Base-by-base conservation (phyloP, 1,140 invertebrate species). In the Leptopilina boulardi region DNA sequence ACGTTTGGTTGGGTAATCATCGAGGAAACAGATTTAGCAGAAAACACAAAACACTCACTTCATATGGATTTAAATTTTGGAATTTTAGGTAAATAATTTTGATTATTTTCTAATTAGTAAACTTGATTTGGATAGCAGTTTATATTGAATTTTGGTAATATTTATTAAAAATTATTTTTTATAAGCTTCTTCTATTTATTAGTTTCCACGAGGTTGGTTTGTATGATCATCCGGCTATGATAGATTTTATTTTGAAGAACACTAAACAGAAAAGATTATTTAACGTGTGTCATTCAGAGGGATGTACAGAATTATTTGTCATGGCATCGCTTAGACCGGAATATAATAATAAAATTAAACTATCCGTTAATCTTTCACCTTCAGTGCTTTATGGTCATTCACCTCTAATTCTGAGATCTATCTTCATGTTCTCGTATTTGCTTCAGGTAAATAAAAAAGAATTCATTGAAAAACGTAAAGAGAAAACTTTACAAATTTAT, bases 1-100 rank as follows among this genome's bases (percentile, higher is more conserved):
- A 96, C 82, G 95, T 96, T 0, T 96, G 94, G 94, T 79, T 95
- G 51, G 93, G 93, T 2, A 95, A 96, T 82, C 88, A 91, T 13
- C 87, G 95, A 70, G 94, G 94, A 0, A 95, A 93, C 77, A 90
- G 90, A 13, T 94, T 95, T 83, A 93, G 93, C 0, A 90, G 79
- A 76, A 86, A 87, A 19, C 92, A 92, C 81, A 80, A 82, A 1
- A 86, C 56, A 13, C 81, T 70, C 83, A 91, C 15, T 71, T 86
- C 72, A 70, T 91, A 82, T 38, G 92, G 93, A 80, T 86, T 91
- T 10, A 85, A 92, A 70, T 97, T 94, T 85, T 97, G 95, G 95
- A 90, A 94, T 80, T 80, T 80, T 23, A 80, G 73, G 79, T 80
- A 79, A 34, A 59, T 23, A 21, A 19, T 21, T 56, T 44, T n/a